A percentile compares a stretch with the other conserved stretches of the same genome.
phyloP scores from a whole-genome alignment of 2,113 vertebrate genomes.

The Lepisosteus osseus region DNA sequence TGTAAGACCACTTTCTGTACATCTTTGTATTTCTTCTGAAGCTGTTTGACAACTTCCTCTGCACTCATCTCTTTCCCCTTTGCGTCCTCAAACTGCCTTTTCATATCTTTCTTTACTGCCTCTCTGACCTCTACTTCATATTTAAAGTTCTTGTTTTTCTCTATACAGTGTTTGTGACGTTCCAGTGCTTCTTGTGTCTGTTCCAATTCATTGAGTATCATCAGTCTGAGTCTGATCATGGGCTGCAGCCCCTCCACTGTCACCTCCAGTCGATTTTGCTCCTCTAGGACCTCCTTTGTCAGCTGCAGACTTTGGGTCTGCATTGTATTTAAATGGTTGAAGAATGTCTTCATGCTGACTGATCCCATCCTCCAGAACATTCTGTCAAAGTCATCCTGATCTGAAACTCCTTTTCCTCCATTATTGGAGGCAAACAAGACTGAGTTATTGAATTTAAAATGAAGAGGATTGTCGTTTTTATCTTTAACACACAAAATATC shows the following conservation, averaged over 20 bases:
- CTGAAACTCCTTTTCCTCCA: neutral
- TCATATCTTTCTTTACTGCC: neutral
- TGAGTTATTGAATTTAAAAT: slow-evolving; percentile 34
- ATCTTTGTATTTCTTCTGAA: neutral
- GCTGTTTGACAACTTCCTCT: slow-evolving; percentile 5
- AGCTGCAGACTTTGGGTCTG: slow-evolving; percentile 13
- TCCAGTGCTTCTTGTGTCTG: slow-evolving; percentile 16
- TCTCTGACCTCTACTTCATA: neutral
- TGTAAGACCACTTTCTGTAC: neutral
- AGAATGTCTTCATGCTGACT: slow-evolving; percentile 28
- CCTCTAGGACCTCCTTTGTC: slow-evolving; percentile 19
- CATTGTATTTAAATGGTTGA: neutral
- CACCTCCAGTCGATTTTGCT: slow-evolving; percentile 15
- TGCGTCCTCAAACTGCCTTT: slow-evolving; percentile 10
- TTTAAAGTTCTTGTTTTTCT: slow-evolving; percentile 31
- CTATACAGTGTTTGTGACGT: slow-evolving; percentile 12
- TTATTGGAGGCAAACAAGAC: neutral
- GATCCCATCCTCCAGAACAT: slow-evolving; percentile 31
- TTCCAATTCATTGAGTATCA: slow-evolving; percentile 23
- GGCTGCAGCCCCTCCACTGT: slow-evolving; percentile 21
- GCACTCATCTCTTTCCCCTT: neutral
- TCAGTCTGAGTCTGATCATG: slow-evolving; percentile 17
- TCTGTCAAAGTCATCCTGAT: neutral
- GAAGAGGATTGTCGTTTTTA: neutral
- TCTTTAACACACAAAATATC: slow-evolving; percentile 19